Conservation (phyloP, 2,888 invertebrate genomes). For the Dilophus febrilis region DNA sequence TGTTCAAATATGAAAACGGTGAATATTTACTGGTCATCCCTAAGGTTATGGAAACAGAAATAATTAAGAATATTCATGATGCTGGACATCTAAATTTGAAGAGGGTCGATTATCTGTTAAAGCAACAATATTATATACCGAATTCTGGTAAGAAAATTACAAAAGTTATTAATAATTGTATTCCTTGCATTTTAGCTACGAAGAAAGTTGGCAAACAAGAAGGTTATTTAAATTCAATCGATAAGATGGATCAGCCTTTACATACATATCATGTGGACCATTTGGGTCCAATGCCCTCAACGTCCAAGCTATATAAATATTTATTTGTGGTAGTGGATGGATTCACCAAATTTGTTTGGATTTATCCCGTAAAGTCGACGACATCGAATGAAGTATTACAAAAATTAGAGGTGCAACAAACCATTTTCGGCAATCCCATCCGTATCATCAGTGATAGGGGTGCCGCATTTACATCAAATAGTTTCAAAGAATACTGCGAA, state of each 20-base stretch:
- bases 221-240: constrained; percentile 17
- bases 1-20: constrained; percentile 10
- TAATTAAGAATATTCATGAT: constrained; percentile 17
- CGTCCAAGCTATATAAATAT: constrained; percentile 13
- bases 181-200: background rate
- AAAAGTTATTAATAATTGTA: too few species aligned
- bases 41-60: constrained; percentile 5
- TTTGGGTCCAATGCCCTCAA: constrained; percentile 17
- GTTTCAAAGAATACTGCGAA: constrained; percentile 4
- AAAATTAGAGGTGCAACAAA: constrained; percentile 5
- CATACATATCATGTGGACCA: constrained; percentile 20
- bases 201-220: constrained; percentile 14
- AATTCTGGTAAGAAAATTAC: constrained; percentile 4
- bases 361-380: constrained; percentile 10
- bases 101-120: constrained; percentile 8
- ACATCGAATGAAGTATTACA: constrained; percentile 8
- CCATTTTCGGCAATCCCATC: constrained; percentile 7
- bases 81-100: constrained; percentile 19
- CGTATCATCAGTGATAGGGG: constrained; percentile 10
- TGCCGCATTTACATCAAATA: constrained; percentile 10
- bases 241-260: constrained; percentile 17
- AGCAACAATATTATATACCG: constrained; percentile 5
- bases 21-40: constrained; percentile 6
- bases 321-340: background rate
- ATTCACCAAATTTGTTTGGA: constrained; percentile 6